These are phyloP conservation scores for Dorcus parallelipipedus DNA, from an alignment of 2,888 invertebrate genomes.

Conservation along the genomic window DNA sequence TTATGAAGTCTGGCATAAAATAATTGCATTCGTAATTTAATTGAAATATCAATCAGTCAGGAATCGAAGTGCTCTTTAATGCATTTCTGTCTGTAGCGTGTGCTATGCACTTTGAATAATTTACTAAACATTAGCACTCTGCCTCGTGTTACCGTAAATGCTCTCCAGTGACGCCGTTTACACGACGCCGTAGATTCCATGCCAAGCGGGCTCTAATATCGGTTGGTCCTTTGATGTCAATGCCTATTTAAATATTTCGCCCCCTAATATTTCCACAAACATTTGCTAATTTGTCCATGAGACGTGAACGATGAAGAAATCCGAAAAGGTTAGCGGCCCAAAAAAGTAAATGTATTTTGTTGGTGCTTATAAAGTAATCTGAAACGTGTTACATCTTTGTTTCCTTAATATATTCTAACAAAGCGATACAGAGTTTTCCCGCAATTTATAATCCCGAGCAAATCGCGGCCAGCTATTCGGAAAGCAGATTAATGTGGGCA, in stretches of 20 bases:
- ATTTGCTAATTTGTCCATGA: no score
- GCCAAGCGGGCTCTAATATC: background rate
- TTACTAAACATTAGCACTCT: constrained; percentile 46
- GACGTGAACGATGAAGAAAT: no score
- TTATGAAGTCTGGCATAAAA: constrained; percentile 27
- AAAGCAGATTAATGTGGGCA: constrained; percentile 30
- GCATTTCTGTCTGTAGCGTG: constrained; percentile 35
- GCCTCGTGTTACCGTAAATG: constrained; percentile 43
- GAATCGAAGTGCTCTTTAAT: constrained; percentile 45
- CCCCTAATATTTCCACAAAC: no score
- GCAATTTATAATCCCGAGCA: constrained; percentile 25
- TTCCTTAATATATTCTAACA: constrained; percentile 2
- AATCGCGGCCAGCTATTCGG: constrained; percentile 27
- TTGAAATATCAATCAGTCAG: constrained; percentile 45
- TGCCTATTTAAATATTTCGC: background rate
- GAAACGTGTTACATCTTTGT: background rate
- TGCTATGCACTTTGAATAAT: constrained; percentile 46
- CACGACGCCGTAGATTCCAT: constrained; percentile 19
- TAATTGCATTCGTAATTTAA: constrained; percentile 38
- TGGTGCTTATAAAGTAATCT: no score
- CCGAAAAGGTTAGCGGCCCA: no score
- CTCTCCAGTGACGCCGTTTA: constrained; percentile 40
- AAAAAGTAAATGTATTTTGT: no score
- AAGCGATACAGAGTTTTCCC: background rate
- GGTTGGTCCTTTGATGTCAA: constrained; percentile 6